Percentiles rank a stretch among this genome's conserved stretches.
These are phyloP conservation scores for Phoebastria nigripes DNA, from an alignment of 2,797 vertebrate species.

Conservation along the genomic window DNA sequence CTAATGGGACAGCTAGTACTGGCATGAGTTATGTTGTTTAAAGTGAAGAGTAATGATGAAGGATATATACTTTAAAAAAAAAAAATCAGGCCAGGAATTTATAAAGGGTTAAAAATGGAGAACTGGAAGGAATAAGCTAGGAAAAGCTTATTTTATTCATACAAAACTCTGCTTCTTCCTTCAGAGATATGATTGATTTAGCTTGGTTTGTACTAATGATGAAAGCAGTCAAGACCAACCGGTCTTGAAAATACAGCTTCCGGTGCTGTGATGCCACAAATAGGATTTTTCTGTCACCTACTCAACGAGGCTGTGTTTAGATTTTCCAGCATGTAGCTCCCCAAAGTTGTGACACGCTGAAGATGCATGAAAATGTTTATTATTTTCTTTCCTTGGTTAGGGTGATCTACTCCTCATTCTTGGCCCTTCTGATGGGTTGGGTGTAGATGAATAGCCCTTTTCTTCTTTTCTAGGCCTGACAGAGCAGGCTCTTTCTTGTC, in stretches of 20 bases:
- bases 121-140: neutral
- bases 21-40: neutral
- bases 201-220: neutral
- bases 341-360: neutral
- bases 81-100: neutral
- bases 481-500: neutral
- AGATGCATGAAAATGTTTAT: neutral
- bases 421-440: neutral
- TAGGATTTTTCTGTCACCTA: neutral
- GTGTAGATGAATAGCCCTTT: neutral
- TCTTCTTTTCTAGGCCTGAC: neutral
- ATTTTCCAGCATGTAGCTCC: neutral
- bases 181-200: neutral
- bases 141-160: neutral
- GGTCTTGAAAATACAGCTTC: neutral
- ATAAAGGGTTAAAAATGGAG: neutral
- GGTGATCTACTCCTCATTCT: neutral
- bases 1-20: neutral
- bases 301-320: neutral
- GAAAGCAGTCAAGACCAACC: neutral
- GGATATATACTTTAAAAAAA: neutral
- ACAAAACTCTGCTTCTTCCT: neutral
- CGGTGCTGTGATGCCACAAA: neutral
- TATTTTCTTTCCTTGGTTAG: neutral
- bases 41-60: neutral